Base-by-base conservation (phyloP, 1,140 invertebrate genomes). In the Maconellicoccus hirsutus region DNA sequence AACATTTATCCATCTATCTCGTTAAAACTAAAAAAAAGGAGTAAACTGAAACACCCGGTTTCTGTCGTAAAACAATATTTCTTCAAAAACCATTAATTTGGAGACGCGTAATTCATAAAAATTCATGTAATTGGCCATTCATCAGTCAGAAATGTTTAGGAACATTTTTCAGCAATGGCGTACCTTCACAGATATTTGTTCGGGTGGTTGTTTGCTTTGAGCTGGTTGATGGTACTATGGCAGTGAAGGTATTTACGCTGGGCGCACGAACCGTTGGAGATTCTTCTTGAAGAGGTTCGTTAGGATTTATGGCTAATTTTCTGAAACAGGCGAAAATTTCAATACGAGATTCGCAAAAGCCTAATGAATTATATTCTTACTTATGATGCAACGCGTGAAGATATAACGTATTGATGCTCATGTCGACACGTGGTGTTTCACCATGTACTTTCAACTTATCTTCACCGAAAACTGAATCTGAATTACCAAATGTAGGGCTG, bases 371-470 rank as follows among this genome's bases (percentile, higher is more conserved):
- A 66, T 7, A 59, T 16, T 66, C 61, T 4, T 25, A 66, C 61
- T 16, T 66, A 16, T 66, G 61, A 25, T 66, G 61, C 3, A 66
- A 1, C 10, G 10, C 8, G 25, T 66, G 22, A 23, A 66, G 61
- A 66, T 66, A 66, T 16, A 66, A 25, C 4, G 61, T 66, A 10
- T 66, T 25, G 4, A 66, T 23, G 61, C 61, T 66, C 61, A 66
- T 66, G 19, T 66, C 61, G 61, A 66, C 61, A 8, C 14, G 8
- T 1, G 61, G 25, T 25, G 25, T 25, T 25, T 66, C 61, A 66
- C 14, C 22, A 66, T 25, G 22, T 66, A 26, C 21, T 16, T 7
- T n/a, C n/a, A 19, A 19, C 6, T 16, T 22, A 16, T n/a, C 16
- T 59, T 59, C 52, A 4, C 52, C 21, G 52, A 7, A 22, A n/a